Conservation (phyloP, 2,797 vertebrate genomes). For the Phylloscopus collybita region DNA sequence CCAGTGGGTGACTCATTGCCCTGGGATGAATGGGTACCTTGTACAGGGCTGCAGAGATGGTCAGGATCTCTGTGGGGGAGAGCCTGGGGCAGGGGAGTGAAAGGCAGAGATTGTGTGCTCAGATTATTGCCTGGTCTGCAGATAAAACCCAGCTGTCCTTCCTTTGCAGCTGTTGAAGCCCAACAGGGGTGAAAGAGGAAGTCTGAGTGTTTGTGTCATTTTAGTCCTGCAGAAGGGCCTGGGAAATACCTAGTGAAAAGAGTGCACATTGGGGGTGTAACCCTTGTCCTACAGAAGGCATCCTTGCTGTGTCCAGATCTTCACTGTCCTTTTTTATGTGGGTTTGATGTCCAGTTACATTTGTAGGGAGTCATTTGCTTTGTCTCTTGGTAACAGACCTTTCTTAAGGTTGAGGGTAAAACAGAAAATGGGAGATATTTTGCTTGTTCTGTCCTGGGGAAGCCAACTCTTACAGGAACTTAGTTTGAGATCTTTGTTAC, state of each 20-base stretch:
- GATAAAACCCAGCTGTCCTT: constrained; percentile 38
- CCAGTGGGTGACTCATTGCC: constrained; percentile 35
- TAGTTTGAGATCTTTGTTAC: background rate
- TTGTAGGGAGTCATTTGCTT: background rate
- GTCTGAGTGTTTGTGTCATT: background rate
- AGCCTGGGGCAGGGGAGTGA: background rate
- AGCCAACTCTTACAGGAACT: background rate
- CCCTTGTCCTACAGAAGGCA: background rate
- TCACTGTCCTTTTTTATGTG: background rate
- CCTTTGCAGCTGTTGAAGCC: background rate
- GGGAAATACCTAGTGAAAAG: background rate
- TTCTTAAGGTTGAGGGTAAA: background rate
- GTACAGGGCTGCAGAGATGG: background rate
- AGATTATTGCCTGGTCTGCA: constrained; percentile 6
- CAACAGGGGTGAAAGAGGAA: background rate
- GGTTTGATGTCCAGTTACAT: background rate
- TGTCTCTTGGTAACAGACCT: background rate
- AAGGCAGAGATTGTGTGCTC: constrained; percentile 40
- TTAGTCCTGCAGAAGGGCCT: background rate
- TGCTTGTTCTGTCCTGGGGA: background rate
- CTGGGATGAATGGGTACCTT: constrained; percentile 59
- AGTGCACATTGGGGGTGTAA: background rate
- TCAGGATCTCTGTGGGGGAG: background rate
- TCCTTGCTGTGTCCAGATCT: background rate
- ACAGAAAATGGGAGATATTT: background rate